Evolutionary conservation across 2,888 invertebrate species (phyloP).

Genomic region (Apamea sordens): DNA sequence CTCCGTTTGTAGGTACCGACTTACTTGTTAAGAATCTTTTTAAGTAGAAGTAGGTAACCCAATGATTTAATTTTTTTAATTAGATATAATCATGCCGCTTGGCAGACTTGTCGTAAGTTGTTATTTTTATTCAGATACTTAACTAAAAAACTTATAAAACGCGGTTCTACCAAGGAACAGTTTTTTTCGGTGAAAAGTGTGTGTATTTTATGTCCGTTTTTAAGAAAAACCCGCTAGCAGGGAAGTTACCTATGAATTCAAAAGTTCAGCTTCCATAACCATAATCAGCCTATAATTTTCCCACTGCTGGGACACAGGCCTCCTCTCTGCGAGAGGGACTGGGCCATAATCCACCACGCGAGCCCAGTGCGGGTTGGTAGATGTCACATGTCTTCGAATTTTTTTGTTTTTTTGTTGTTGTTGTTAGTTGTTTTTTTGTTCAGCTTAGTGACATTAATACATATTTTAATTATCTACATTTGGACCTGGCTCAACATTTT

Average conservation of each 20-base stretch:
- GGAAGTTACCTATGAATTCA: constrained; percentile 13
- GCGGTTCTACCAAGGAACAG: neutral
- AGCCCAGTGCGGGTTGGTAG: too few species aligned
- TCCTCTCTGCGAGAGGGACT: too few species aligned
- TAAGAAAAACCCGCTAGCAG: neutral
- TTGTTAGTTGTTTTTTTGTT: too few species aligned
- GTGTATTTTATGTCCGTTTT: neutral
- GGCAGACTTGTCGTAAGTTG: neutral
- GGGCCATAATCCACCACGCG: too few species aligned
- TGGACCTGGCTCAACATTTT: constrained; percentile 25
- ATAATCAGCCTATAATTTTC: too few species aligned
- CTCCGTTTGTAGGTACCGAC: too few species aligned
- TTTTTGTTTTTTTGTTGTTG: too few species aligned
- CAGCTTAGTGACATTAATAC: constrained; percentile 2
- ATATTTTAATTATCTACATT: constrained; percentile 24
- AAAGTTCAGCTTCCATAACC: constrained; percentile 9
- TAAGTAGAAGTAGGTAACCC: neutral
- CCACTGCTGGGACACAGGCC: too few species aligned
- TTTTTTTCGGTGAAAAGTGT: neutral
- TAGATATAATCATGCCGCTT: neutral
- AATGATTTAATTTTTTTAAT: neutral
- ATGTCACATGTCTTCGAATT: too few species aligned
- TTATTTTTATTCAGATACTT: too few species aligned
- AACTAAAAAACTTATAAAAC: neutral
- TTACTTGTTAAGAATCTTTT: too few species aligned